Evolutionary conservation across 2,113 vertebrate species (phyloP).

Genomic region (Limnothrissa miodon): DNA sequence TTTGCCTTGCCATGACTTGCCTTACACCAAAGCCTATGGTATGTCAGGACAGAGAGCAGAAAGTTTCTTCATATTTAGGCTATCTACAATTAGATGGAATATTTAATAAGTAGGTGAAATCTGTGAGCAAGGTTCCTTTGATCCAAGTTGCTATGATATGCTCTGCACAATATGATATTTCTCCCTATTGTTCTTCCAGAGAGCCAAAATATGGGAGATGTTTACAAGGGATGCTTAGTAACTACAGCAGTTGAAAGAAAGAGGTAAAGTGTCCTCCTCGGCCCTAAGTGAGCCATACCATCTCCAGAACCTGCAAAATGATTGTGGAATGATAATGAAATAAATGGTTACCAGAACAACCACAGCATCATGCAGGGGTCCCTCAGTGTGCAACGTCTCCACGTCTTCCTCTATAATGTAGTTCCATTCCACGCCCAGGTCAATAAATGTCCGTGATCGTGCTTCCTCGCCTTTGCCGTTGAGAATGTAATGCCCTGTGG

Average conservation of each 20-base stretch:
- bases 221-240: background rate
- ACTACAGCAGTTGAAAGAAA: background rate
- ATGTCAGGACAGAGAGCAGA: too few species aligned
- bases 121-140: too few species aligned
- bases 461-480: slow-evolving; percentile 90
- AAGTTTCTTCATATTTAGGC: too few species aligned
- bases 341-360: slow-evolving; percentile 86
- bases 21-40: too few species aligned
- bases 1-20: too few species aligned
- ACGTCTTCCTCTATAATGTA: slow-evolving; percentile 84
- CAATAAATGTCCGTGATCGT: slow-evolving; percentile 87
- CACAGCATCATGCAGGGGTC: slow-evolving; percentile 86
- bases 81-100: too few species aligned
- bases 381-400: slow-evolving; percentile 90
- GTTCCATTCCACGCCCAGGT: slow-evolving; percentile 93
- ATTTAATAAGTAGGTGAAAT: too few species aligned
- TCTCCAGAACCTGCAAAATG: background rate
- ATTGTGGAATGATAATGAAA: background rate
- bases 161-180: too few species aligned
- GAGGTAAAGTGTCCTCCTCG: background rate
- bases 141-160: background rate
- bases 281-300: too few species aligned
- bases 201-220: background rate
- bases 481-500: slow-evolving; percentile 94
- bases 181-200: too few species aligned